phyloP scores from a whole-genome alignment of 2,113 vertebrate genomes.

The Silurus meridionalis region DNA sequence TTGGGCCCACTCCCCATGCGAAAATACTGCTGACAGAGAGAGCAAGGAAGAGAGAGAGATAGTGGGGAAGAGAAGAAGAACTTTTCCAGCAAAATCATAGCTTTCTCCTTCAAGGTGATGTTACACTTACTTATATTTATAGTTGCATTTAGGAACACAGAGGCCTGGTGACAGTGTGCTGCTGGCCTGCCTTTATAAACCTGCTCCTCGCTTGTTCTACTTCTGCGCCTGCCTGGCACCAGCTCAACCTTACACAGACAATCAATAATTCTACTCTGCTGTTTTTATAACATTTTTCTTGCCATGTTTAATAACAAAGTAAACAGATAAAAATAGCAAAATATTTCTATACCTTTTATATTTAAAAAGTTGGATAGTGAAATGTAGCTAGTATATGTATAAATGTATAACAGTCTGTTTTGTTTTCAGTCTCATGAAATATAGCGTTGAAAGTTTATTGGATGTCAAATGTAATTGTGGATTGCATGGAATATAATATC shows the following conservation, averaged over 20 bases:
- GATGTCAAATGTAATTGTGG: constrained; percentile 55
- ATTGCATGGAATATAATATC: background rate
- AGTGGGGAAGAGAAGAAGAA: constrained; percentile 29
- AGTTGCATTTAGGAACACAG: constrained; percentile 68
- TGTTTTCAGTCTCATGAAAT: background rate
- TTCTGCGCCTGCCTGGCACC: constrained; percentile 49
- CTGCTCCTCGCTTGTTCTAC: constrained; percentile 52
- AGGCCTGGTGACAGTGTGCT: constrained; percentile 60
- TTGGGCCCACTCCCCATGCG: constrained; percentile 55
- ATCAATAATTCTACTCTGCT: constrained; percentile 49
- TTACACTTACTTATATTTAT: constrained; percentile 72
- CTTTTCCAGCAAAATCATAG: constrained; percentile 68
- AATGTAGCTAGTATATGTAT: background rate
- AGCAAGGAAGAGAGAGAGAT: constrained; percentile 48
- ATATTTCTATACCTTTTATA: constrained; percentile 2
- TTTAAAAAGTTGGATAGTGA: background rate
- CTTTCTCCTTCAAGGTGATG: constrained; percentile 67
- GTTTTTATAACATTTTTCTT: constrained; percentile 30
- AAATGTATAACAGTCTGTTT: constrained; percentile 9
- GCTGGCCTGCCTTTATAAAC: constrained; percentile 59
- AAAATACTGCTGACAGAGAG: constrained; percentile 77
- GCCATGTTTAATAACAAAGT: constrained; percentile 42
- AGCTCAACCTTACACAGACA: constrained; percentile 27
- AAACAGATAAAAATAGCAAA: constrained; percentile 23
- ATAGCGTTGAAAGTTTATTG: background rate